Percentiles rank a stretch among this genome's conserved stretches.
These are phyloP conservation scores for Centropyge bicolor DNA, from an alignment of 2,797 vertebrate genomes.

Conservation along the genomic window DNA sequence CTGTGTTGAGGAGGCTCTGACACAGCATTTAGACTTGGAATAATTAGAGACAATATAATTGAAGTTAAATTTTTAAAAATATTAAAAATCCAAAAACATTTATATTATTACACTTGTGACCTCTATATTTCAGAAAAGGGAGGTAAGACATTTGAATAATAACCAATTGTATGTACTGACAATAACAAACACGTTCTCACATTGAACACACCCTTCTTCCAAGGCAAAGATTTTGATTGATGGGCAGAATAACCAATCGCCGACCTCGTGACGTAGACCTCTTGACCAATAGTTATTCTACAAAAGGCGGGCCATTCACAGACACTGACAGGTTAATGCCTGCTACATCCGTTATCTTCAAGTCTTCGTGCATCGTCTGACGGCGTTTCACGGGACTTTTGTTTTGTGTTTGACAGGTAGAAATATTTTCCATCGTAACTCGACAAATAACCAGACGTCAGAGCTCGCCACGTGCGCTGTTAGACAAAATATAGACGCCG, in stretches of 20 bases:
- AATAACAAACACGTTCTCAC: not conserved
- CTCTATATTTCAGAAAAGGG: not conserved
- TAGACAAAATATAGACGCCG: not conserved
- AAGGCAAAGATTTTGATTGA: constrained; percentile 36
- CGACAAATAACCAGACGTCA: not conserved
- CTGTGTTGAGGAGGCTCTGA: not conserved
- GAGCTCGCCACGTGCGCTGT: not conserved
- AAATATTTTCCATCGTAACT: not conserved
- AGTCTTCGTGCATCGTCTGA: fast-evolving
- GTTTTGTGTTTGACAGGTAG: fast-evolving
- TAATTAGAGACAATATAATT: not conserved
- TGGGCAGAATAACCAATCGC: constrained; percentile 47
- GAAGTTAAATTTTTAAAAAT: not conserved
- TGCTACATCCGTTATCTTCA: fast-evolving
- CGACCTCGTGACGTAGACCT: not conserved
- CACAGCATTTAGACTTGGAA: not conserved
- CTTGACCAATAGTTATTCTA: constrained; percentile 59
- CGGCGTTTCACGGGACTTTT: not conserved
- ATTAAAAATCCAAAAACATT: not conserved
- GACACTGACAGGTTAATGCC: not conserved
- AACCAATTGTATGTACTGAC: not conserved
- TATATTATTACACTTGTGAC: not conserved
- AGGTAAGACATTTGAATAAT: not conserved
- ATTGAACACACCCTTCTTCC: not conserved
- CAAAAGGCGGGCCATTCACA: constrained; percentile 27